Evolutionary conservation across 2,113 vertebrate species (phyloP).

Genomic region (Cricetomys ansorgei): DNA sequence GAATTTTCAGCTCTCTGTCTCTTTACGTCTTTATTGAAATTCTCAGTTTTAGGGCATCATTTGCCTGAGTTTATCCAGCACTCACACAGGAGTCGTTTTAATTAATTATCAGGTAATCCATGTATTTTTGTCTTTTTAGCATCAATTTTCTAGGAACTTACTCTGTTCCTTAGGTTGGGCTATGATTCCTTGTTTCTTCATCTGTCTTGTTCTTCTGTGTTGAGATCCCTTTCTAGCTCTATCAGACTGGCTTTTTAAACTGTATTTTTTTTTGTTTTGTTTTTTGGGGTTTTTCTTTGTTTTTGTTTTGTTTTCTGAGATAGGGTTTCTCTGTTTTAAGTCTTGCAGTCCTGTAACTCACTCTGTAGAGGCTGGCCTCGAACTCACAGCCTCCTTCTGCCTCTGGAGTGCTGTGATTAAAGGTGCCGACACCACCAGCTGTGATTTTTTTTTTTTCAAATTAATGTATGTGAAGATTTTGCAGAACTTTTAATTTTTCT

Average conservation of each 20-base stretch:
- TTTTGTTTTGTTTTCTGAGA: too few species aligned
- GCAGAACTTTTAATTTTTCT: background rate
- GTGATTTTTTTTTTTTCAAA: background rate
- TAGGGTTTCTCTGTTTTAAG: too few species aligned
- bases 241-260: background rate
- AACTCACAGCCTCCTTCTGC: too few species aligned
- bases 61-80: background rate
- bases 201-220: background rate
- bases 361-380: too few species aligned
- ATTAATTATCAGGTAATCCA: background rate
- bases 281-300: too few species aligned
- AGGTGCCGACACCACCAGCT: too few species aligned
- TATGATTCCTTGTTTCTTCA: background rate
- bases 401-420: too few species aligned
- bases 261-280: too few species aligned
- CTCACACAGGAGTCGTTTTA: background rate
- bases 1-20: background rate
- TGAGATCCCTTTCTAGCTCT: background rate
- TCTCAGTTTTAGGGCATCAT: background rate
- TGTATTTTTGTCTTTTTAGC: background rate
- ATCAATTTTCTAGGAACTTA: background rate
- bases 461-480: background rate
- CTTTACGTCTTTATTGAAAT: background rate
- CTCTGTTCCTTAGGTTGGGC: background rate
- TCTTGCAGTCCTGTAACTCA: too few species aligned